These are phyloP conservation scores for Amiota communis DNA, from an alignment of 2,888 invertebrate species.

Conservation along the genomic window DNA sequence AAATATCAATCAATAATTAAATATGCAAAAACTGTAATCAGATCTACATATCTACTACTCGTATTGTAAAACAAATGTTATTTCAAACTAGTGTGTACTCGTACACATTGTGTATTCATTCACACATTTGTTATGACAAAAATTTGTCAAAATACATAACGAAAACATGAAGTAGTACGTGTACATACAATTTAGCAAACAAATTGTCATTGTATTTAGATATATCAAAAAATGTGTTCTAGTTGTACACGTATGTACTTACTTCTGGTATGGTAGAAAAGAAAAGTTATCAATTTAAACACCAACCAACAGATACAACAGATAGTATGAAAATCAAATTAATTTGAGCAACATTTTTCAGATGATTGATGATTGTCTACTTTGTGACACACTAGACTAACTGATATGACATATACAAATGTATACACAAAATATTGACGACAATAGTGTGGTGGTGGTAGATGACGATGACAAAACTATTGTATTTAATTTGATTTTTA, in stretches of 20 bases:
- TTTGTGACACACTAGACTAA: too few relatives aligned
- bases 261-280: slow-evolving; percentile 6
- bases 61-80: neutral
- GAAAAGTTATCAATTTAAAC: neutral
- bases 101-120: too few relatives aligned
- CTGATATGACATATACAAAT: neutral
- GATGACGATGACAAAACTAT: too few relatives aligned
- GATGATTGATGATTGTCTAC: slow-evolving; percentile 24
- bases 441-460: too few relatives aligned
- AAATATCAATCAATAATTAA: neutral
- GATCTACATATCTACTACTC: neutral
- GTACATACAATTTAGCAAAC: neutral
- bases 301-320: neutral
- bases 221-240: slow-evolving; percentile 6
- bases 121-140: slow-evolving; percentile 13
- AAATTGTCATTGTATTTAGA: too few relatives aligned
- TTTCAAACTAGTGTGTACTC: too few relatives aligned
- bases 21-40: slow-evolving; percentile 14
- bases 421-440: neutral
- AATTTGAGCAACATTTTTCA: slow-evolving; percentile 6
- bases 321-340: slow-evolving; percentile 26
- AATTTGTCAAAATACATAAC: neutral
- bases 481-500: too few relatives aligned
- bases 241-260: neutral
- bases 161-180: slow-evolving; percentile 3